A percentile compares a stretch with the other conserved stretches of the same genome.
phyloP scores from a whole-genome alignment of 2,113 vertebrate genomes.

The Ciconia boyciana region DNA sequence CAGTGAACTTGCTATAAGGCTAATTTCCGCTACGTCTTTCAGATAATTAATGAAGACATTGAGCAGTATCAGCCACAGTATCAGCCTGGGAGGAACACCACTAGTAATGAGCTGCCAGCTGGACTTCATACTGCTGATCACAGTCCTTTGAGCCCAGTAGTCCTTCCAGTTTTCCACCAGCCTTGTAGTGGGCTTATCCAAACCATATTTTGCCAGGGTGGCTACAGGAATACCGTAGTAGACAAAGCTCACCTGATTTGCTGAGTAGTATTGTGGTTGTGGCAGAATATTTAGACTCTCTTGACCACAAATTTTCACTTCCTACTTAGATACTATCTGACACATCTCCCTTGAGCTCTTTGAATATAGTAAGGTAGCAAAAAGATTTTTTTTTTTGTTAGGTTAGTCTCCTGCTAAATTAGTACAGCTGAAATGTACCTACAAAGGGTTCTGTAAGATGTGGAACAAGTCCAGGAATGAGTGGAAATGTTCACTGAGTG shows the following conservation, averaged over 20 bases:
- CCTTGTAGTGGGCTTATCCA: background rate
- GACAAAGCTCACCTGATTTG: background rate
- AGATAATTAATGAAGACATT: background rate
- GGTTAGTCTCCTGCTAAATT: background rate
- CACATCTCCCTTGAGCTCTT: background rate
- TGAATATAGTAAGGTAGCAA: background rate
- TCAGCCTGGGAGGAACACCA: background rate
- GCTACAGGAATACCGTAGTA: background rate
- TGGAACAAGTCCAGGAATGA: background rate
- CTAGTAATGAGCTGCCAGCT: background rate
- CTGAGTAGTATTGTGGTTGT: background rate
- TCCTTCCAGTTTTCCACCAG: background rate
- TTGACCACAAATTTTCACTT: background rate
- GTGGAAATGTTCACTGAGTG: background rate
- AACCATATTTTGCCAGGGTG: background rate
- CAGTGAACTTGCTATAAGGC: background rate
- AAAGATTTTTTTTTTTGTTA: background rate
- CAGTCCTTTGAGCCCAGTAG: background rate
- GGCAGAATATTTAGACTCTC: background rate
- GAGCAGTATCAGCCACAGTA: background rate
- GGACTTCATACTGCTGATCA: background rate
- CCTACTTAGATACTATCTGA: background rate
- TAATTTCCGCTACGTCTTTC: background rate
- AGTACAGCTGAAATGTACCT: background rate
- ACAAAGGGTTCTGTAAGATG: background rate